phyloP scores from a whole-genome alignment of 2,888 invertebrate genomes.

The Ditylenchus weischeri region DNA sequence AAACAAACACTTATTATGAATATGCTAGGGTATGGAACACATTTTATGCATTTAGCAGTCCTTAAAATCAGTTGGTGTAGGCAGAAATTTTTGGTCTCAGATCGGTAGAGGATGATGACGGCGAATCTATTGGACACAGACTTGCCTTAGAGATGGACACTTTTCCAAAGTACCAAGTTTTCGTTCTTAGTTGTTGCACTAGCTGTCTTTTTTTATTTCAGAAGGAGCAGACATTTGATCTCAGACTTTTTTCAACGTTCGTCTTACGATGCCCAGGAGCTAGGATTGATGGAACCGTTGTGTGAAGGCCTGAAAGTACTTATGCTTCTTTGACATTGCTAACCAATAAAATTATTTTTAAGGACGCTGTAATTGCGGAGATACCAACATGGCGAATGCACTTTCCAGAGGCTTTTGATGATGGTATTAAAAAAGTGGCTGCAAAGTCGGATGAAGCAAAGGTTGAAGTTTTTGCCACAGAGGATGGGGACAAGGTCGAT shows the following conservation, averaged over 20 bases:
- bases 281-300: slow-evolving; percentile 7
- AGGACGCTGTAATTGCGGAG: slow-evolving; percentile 6
- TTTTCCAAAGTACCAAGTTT: slow-evolving; percentile 1
- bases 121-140: slow-evolving; percentile 22
- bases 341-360: too few species aligned
- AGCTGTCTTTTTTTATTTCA: background rate
- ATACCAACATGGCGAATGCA: slow-evolving; percentile 20
- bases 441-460: background rate
- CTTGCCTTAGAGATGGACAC: slow-evolving; percentile 13
- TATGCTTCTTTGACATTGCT: too few species aligned
- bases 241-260: slow-evolving; percentile 12
- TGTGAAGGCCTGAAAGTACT: slow-evolving; percentile 2
- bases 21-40: slow-evolving; percentile 12
- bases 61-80: slow-evolving; percentile 7
- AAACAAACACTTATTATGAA: slow-evolving; percentile 21
- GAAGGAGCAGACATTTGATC: background rate
- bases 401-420: slow-evolving; percentile 11
- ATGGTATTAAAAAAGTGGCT: background rate
- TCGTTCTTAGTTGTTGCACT: background rate
- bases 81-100: slow-evolving; percentile 21
- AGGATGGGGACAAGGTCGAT: slow-evolving; percentile 3
- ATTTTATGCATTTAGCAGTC: background rate
- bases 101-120: slow-evolving; percentile 11
- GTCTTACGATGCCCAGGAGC: slow-evolving; percentile 23
- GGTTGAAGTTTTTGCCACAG: background rate